These are phyloP conservation scores for Theristicus caerulescens DNA, from an alignment of 2,113 vertebrate genomes.

Conservation along the genomic window DNA sequence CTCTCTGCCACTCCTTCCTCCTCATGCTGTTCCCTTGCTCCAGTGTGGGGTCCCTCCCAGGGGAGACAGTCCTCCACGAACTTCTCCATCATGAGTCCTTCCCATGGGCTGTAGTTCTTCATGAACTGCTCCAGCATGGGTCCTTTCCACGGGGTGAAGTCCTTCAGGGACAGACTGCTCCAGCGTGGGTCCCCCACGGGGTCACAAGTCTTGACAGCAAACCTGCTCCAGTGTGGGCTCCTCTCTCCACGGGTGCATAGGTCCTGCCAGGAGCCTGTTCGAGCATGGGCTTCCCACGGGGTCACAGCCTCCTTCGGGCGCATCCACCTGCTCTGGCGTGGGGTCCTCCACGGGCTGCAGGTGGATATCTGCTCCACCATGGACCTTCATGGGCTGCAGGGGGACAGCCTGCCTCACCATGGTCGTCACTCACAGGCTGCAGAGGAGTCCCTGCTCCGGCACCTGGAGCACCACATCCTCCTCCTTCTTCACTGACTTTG, in stretches of 20 bases:
- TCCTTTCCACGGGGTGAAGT: background rate
- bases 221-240: background rate
- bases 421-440: background rate
- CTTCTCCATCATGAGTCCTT: background rate
- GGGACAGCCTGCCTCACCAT: background rate
- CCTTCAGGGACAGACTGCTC: background rate
- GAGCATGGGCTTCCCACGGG: rapidly evolving
- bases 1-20: background rate
- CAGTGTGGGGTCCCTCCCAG: background rate
- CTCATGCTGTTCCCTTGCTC: background rate
- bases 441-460: background rate
- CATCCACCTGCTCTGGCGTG: rapidly evolving
- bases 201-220: background rate
- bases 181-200: rapidly evolving
- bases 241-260: rapidly evolving
- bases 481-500: background rate
- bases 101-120: background rate
- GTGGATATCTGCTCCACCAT: background rate
- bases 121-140: background rate
- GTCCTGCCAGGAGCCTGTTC: background rate
- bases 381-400: background rate
- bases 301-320: background rate
- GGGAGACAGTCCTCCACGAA: background rate
- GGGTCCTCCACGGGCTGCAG: background rate
- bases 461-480: background rate